These are phyloP conservation scores for Gasteruption jaculator DNA, from an alignment of 2,888 invertebrate genomes.

Conservation along the genomic window DNA sequence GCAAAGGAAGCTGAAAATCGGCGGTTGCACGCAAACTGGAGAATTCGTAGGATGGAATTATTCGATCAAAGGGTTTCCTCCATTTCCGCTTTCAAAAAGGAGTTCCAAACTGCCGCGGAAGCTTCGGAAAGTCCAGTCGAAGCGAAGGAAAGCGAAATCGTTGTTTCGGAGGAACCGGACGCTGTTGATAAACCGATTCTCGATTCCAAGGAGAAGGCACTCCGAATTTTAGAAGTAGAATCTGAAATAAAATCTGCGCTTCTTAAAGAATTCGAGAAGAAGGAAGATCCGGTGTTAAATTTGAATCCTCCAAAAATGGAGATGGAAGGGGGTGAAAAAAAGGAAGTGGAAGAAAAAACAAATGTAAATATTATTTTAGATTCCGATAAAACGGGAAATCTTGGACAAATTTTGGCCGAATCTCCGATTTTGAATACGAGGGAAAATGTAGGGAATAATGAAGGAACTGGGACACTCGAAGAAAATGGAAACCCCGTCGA, in stretches of 20 bases:
- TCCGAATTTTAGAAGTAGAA: too few relatives aligned
- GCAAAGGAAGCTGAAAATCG: constrained; percentile 59
- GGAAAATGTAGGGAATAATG: constrained; percentile 8
- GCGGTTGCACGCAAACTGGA: constrained; percentile 58
- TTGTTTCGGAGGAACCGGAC: too few relatives aligned
- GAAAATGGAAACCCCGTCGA: neutral
- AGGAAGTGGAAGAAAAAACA: neutral
- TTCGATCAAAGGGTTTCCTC: constrained; percentile 38
- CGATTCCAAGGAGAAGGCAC: too few relatives aligned
- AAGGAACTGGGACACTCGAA: neutral
- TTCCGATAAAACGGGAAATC: neutral
- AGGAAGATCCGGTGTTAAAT: too few relatives aligned
- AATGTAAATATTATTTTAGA: constrained; percentile 3
- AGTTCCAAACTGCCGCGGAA: too few relatives aligned
- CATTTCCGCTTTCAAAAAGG: too few relatives aligned
- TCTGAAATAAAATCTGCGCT: too few relatives aligned
- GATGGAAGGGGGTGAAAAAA: neutral
- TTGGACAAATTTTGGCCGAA: constrained; percentile 12
- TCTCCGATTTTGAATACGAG: constrained; percentile 17
- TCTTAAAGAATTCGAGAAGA: too few relatives aligned
- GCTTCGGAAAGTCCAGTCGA: too few relatives aligned
- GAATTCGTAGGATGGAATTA: constrained; percentile 51
- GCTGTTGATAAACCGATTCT: too few relatives aligned
- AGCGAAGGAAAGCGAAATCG: too few relatives aligned
- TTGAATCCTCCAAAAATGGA: constrained; percentile 11